These are phyloP conservation scores for Montifringilla adamsi DNA, from an alignment of 2,113 vertebrate genomes.

Conservation along the genomic window DNA sequence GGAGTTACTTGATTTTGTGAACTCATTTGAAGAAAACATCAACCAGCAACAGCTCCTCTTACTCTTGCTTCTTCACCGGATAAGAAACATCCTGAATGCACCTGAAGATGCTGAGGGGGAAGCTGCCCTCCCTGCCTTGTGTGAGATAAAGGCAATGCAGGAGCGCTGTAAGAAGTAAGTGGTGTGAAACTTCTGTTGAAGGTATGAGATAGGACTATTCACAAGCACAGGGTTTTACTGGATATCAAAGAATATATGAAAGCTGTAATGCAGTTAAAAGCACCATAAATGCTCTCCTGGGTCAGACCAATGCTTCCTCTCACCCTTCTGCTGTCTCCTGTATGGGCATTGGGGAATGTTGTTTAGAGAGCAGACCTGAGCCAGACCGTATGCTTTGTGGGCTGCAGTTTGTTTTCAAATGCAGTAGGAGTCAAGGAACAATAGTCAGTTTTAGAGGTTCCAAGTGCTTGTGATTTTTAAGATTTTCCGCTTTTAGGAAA, in stretches of 20 bases:
- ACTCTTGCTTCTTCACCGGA: conserved; percentile 78
- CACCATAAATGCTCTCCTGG: too few relatives aligned
- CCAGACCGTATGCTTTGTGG: accelerated
- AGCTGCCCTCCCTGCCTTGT: conserved; percentile 66
- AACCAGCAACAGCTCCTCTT: conserved; percentile 83
- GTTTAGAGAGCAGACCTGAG: not conserved
- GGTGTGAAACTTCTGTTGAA: not conserved
- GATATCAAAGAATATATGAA: not conserved
- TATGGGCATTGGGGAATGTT: not conserved
- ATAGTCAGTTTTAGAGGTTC: not conserved
- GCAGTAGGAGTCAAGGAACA: not conserved
- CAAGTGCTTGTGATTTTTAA: not conserved
- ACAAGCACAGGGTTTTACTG: not conserved
- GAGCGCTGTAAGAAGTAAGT: conserved; percentile 81
- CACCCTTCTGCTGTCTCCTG: not conserved
- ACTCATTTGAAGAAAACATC: conserved; percentile 79
- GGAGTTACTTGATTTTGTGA: conserved; percentile 73
- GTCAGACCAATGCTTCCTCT: not conserved
- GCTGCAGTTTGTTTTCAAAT: not conserved
- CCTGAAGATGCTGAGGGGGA: conserved; percentile 63
- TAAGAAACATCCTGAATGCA: conserved; percentile 71
- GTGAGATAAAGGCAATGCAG: conserved; percentile 83
- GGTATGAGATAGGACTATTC: not conserved
- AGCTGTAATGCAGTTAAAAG: not conserved
- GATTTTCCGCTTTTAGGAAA: not conserved